A percentile compares a stretch with the other conserved stretches of the same genome.
Evolutionary conservation across 2,888 invertebrate genomes (phyloP).

Genomic region (Campoplex capitator): DNA sequence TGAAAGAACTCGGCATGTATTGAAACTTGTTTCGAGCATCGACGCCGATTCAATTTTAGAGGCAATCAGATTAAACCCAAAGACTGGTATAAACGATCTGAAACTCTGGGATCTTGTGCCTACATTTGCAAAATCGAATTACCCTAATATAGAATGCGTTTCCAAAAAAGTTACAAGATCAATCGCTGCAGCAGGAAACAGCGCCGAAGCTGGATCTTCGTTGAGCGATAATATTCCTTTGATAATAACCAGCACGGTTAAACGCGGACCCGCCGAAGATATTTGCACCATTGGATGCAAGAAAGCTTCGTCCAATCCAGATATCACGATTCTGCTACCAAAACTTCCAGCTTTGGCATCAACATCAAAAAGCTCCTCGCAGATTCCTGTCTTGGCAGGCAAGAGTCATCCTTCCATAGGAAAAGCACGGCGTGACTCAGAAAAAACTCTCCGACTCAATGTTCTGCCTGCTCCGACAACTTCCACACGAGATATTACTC

Average conservation of each 20-base stretch:
- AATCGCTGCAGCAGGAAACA: background rate
- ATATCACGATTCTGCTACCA: background rate
- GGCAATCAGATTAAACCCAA: conserved; percentile 56
- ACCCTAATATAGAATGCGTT: background rate
- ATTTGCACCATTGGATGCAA: conserved; percentile 58
- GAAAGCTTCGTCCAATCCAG: conserved; percentile 38
- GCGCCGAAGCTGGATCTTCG: background rate
- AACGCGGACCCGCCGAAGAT: conserved; percentile 54
- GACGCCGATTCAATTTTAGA: conserved; percentile 49
- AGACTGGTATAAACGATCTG: conserved; percentile 68
- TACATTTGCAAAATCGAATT: conserved; percentile 18
- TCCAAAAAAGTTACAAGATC: no score
- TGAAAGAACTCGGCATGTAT: conserved; percentile 60
- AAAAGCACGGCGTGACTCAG: background rate
- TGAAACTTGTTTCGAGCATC: conserved; percentile 66
- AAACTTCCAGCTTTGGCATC: background rate
- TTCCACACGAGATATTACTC: background rate
- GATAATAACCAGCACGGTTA: background rate
- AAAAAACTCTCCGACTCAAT: background rate
- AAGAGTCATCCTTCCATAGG: background rate
- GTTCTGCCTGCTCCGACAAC: background rate
- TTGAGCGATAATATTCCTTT: background rate
- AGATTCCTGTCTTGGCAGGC: background rate
- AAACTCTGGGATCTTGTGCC: conserved; percentile 75
- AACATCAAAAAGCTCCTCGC: background rate